phyloP scores from a whole-genome alignment of 2,113 vertebrate genomes.

The Dasyprocta punctata region DNA sequence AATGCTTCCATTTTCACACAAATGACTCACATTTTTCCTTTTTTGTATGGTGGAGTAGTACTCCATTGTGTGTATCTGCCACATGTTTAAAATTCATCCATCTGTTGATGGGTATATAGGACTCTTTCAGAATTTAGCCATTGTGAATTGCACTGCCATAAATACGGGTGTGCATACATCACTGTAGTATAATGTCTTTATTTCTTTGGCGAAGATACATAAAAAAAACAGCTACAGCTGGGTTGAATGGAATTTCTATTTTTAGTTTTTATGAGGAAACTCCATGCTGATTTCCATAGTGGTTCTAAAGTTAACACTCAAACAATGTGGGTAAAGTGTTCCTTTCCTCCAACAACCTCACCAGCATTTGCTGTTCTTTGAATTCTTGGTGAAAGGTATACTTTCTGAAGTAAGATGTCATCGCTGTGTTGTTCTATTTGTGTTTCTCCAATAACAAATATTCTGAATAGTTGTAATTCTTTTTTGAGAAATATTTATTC shows the following conservation, averaged over 20 bases:
- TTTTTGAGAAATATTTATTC: neutral
- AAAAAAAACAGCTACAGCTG: neutral
- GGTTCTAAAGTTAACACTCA: neutral
- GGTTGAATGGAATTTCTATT: neutral
- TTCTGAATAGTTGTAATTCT: neutral
- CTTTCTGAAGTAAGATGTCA: neutral
- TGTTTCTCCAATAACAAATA: neutral
- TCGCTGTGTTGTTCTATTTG: neutral
- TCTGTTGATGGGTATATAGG: neutral
- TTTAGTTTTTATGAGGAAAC: neutral
- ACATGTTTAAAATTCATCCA: neutral
- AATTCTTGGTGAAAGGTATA: neutral
- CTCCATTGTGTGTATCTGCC: neutral
- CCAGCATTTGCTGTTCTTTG: neutral
- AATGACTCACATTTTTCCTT: neutral
- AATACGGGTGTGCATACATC: neutral
- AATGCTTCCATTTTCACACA: neutral
- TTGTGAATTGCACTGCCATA: neutral
- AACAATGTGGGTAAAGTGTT: neutral
- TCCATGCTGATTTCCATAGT: neutral
- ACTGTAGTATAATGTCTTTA: neutral
- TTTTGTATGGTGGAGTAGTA: neutral
- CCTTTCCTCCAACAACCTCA: neutral
- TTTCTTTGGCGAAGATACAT: neutral
- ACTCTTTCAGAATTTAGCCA: neutral